phyloP scores from a whole-genome alignment of 2,113 vertebrate species.

The Myotis lucifugus region DNA sequence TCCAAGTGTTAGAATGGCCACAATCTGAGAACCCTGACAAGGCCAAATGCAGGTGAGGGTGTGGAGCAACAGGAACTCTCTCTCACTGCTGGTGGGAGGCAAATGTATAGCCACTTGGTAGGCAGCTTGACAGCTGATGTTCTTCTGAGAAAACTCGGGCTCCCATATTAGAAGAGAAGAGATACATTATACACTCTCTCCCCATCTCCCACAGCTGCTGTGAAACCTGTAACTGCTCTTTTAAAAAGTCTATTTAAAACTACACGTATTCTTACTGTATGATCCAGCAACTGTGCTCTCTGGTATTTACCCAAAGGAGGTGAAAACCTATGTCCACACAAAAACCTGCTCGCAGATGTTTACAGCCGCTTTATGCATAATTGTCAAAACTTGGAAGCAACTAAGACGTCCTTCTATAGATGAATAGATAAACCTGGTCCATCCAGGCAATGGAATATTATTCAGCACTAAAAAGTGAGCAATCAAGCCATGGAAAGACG shows the following conservation, averaged over 20 bases:
- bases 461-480: background rate
- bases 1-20: background rate
- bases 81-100: background rate
- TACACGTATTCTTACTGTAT: background rate
- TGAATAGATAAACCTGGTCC: background rate
- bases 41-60: background rate
- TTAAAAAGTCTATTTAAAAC: background rate
- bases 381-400: conserved; percentile 19
- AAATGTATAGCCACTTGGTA: background rate
- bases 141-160: background rate
- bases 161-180: background rate
- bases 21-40: background rate
- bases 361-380: background rate
- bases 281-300: background rate
- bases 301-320: background rate
- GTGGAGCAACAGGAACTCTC: background rate
- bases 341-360: background rate
- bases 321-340: background rate
- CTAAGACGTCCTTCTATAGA: background rate
- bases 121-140: background rate
- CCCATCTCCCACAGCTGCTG: background rate
- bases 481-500: background rate
- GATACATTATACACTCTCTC: background rate
- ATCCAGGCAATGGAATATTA: background rate
- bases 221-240: too few relatives aligned